phyloP scores from a whole-genome alignment of 2,797 vertebrate genomes.

The Galagoides demidoff region DNA sequence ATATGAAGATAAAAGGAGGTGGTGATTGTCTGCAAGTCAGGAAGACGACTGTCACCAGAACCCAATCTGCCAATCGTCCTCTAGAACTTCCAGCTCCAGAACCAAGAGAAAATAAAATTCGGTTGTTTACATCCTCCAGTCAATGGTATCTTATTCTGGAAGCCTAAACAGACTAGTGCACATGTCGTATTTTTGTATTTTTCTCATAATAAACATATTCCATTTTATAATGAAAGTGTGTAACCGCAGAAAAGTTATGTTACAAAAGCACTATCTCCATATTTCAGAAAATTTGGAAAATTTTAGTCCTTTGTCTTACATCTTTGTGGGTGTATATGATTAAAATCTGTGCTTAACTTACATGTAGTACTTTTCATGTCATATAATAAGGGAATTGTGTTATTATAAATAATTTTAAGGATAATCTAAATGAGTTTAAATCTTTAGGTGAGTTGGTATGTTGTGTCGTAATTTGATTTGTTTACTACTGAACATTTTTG shows the following conservation, averaged over 20 bases:
- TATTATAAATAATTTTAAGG: neutral
- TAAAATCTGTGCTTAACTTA: neutral
- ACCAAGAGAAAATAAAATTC: neutral
- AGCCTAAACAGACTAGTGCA: neutral
- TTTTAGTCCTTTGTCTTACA: neutral
- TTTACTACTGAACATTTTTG: constrained; percentile 43
- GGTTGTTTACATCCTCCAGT: neutral
- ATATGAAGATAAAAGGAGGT: neutral
- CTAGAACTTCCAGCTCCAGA: neutral
- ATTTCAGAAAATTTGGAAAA: neutral
- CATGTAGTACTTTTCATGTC: neutral
- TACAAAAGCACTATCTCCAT: neutral
- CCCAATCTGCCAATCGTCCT: neutral
- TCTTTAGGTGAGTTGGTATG: neutral
- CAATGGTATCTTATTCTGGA: neutral
- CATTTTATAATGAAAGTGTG: constrained; percentile 2
- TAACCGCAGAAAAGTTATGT: neutral
- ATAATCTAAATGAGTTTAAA: neutral
- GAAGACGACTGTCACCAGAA: neutral
- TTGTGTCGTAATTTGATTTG: constrained; percentile 42
- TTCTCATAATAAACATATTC: neutral
- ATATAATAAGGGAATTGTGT: neutral
- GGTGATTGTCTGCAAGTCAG: neutral
- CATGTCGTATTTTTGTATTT: neutral
- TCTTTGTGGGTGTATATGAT: neutral